Conservation (phyloP, 2,888 invertebrate species). For the Encarsia formosa region DNA sequence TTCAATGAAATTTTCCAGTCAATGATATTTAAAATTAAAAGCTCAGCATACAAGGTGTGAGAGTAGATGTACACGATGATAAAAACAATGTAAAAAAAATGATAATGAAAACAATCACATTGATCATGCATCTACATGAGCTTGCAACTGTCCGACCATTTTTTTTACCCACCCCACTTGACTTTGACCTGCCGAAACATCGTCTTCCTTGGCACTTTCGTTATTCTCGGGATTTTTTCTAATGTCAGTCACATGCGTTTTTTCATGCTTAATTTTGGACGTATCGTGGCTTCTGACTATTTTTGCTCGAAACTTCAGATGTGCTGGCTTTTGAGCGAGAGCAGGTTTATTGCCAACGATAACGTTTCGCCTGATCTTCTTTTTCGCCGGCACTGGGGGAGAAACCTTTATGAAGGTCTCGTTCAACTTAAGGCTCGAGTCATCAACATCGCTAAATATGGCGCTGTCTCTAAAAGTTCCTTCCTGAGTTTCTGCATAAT, state of each 20-base stretch:
- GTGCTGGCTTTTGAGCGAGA: conserved; percentile 41
- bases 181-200: conserved; percentile 48
- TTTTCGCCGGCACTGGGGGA: conserved; percentile 42
- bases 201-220: conserved; percentile 36
- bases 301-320: conserved; percentile 33
- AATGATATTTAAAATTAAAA: no score
- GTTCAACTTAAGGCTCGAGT: conserved; percentile 36
- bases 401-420: conserved; percentile 30
- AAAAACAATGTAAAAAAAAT: conserved; percentile 6
- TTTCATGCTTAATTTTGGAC: background rate
- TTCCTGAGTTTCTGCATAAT: conserved; percentile 61
- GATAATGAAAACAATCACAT: background rate
- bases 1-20: no score
- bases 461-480: conserved; percentile 77
- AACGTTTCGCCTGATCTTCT: conserved; percentile 19
- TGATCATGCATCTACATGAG: conserved; percentile 41
- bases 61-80: no score
- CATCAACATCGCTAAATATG: conserved; percentile 75
- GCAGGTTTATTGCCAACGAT: conserved; percentile 33
- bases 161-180: conserved; percentile 49
- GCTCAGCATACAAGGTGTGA: no score
- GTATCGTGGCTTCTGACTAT: conserved; percentile 18
- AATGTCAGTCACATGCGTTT: background rate
- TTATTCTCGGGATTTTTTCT: no score
- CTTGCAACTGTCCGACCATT: conserved; percentile 48